Base-by-base conservation (phyloP, 37 sponge, comb jelly and placozoan genomes). In the Spongia lamella region DNA sequence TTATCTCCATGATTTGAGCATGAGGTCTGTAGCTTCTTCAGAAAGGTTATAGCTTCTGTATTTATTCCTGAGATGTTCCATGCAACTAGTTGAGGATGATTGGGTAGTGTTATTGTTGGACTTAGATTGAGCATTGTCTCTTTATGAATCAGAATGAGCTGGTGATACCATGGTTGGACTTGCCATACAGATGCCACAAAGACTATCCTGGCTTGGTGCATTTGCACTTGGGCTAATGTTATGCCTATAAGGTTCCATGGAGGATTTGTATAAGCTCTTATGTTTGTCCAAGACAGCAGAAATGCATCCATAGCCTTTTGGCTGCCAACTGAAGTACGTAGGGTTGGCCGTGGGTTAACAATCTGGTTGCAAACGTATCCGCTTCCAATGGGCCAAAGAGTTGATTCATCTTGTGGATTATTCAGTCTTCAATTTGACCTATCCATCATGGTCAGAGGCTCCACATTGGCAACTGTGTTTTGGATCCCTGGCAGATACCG, bases 251-350 rank as follows among this genome's bases (percentile, higher is more conserved):
- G 47, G 47, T 43, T 43, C 47, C 47, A 58, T 14, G 60, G 60
- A 58, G 60, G 60, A 11, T 58, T 58, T 5, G 60, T 15, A 58
- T 58, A 76, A 6, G 53, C 79, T 5, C 3, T 16, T 25, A 72
- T 2, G 7, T 21, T 30, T 14, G 51, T 43, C 84, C 84, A 83
- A 21, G 51, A 38, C 77, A 67, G 76, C 24, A 66, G 33, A 27
- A 83, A 76, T n/a, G 84, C 84, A 54, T 83, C 84, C 69, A 30
- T n/a, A 43, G 29, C 67, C 56, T 30, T 78, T 67, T 7, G 57
- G 80, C 35, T 70, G 35, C 80, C 80, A 79, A 49, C 80, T 79
- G 70, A 39, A 59, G 40, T 79, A 79, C 9, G 47, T 9, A 9
- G 11, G 13, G 25, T 36, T 11, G 51, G 60, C 33, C 34, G 40